phyloP scores from a whole-genome alignment of 1,140 invertebrate species.

The Globodera rostochiensis region DNA sequence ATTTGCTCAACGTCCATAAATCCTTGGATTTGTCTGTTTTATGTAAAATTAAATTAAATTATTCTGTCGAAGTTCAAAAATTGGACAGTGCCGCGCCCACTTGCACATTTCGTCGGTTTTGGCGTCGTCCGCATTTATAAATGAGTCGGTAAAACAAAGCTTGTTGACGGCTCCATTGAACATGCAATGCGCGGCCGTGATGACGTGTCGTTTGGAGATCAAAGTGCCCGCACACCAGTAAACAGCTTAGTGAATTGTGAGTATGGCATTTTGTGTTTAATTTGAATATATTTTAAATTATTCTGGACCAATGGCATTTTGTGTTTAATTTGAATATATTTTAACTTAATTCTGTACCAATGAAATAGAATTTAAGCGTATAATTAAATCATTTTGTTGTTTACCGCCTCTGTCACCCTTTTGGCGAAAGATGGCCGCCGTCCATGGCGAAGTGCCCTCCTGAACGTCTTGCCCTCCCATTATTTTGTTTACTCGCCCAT shows the following conservation, averaged over 20 bases:
- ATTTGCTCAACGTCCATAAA: conserved; percentile 4
- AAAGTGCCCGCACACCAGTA: conserved; percentile 9
- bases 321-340: no score
- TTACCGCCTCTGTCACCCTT: not conserved
- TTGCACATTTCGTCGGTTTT: not conserved
- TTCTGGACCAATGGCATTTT: no score
- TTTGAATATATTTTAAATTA: no score
- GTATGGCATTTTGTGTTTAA: no score
- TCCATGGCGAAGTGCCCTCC: conserved; percentile 14
- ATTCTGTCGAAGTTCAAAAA: no score
- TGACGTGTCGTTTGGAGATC: conserved; percentile 21
- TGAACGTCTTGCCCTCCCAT: conserved; percentile 11
- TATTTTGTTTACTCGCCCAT: conserved; percentile 7
- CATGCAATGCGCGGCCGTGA: conserved; percentile 10
- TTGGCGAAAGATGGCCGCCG: conserved; percentile 4
- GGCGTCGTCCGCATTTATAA: not conserved
- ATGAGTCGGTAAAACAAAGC: not conserved
- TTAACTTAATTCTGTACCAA: no score
- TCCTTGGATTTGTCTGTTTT: not conserved
- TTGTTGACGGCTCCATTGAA: not conserved
- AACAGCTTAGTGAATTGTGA: not conserved
- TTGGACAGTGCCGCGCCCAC: not conserved
- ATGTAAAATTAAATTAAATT: not conserved
- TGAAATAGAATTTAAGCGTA: no score
- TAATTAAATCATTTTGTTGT: no score